phyloP scores from a whole-genome alignment of 2,888 invertebrate genomes.

The Acheta domesticus region DNA sequence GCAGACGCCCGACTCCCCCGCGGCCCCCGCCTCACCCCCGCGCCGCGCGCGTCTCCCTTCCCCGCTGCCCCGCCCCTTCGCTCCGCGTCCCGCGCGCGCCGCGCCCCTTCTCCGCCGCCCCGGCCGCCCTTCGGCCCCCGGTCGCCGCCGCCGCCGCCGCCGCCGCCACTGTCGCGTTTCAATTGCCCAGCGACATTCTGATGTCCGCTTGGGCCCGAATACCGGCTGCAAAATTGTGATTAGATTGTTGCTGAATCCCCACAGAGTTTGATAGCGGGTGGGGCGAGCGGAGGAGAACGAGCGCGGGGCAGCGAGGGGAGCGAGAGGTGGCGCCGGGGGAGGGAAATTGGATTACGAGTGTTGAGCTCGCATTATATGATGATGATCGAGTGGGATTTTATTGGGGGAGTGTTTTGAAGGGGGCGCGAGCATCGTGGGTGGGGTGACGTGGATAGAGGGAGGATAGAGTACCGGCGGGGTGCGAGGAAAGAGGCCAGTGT shows the following conservation, averaged over 20 bases:
- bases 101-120: background rate
- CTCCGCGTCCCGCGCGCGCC: background rate
- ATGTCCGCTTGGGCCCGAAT: slow-evolving; percentile 29
- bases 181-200: slow-evolving; percentile 40
- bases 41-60: background rate
- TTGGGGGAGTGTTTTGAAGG: slow-evolving; percentile 28
- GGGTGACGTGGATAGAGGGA: slow-evolving; percentile 20
- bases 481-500: slow-evolving; percentile 25
- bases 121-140: slow-evolving; percentile 25
- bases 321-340: slow-evolving; percentile 39
- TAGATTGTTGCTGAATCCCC: slow-evolving; percentile 39
- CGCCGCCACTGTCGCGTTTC: slow-evolving; percentile 33
- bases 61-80: slow-evolving; percentile 18
- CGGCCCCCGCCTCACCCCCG: background rate
- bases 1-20: background rate
- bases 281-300: slow-evolving; percentile 21
- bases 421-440: background rate
- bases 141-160: slow-evolving; percentile 23
- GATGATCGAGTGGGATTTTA: slow-evolving; percentile 39
- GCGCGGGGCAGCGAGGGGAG: slow-evolving; percentile 31
- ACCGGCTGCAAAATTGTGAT: slow-evolving; percentile 40
- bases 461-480: background rate
- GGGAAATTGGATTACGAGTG: slow-evolving; percentile 39
- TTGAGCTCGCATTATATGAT: slow-evolving; percentile 41
- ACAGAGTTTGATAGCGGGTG: slow-evolving; percentile 35